phyloP scores from a whole-genome alignment of 2,113 vertebrate species.

The Danio rerio region DNA sequence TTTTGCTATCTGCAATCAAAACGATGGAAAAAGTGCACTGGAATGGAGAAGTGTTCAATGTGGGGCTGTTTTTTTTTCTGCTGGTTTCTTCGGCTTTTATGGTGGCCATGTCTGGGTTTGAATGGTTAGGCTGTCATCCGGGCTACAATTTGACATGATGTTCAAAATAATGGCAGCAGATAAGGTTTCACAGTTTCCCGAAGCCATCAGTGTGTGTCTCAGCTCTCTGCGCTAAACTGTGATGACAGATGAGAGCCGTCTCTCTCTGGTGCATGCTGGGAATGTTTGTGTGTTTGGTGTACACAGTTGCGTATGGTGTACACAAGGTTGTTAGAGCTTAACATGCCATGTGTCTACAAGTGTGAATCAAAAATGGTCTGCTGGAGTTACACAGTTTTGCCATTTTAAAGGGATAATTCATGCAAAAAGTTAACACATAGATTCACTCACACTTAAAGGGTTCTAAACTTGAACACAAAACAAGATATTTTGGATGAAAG shows the following conservation, averaged over 20 bases:
- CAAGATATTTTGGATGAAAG: too few species aligned
- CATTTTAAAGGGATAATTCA: too few species aligned
- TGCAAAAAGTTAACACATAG: too few species aligned
- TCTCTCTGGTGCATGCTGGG: not conserved
- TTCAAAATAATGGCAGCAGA: slow-evolving; percentile 54
- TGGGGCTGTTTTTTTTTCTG: not conserved
- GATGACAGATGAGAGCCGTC: not conserved
- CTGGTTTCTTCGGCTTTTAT: not conserved
- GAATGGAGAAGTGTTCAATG: too few species aligned
- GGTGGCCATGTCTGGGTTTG: slow-evolving; percentile 19
- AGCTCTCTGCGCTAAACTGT: not conserved
- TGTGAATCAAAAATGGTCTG: not conserved
- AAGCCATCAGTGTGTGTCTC: slow-evolving; percentile 30
- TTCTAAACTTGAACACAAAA: too few species aligned
- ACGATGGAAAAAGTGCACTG: too few species aligned
- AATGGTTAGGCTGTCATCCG: slow-evolving; percentile 52
- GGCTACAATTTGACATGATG: slow-evolving; percentile 49
- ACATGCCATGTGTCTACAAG: slow-evolving; percentile 1
- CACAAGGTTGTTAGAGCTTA: not conserved
- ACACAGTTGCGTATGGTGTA: not conserved
- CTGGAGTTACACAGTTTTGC: not conserved
- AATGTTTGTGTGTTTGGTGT: not conserved
- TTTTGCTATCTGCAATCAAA: too few species aligned
- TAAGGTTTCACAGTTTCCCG: slow-evolving; percentile 47
- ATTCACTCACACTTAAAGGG: too few species aligned